phyloP scores from a whole-genome alignment of 1,140 invertebrate species.

The Anastrepha ludens region DNA sequence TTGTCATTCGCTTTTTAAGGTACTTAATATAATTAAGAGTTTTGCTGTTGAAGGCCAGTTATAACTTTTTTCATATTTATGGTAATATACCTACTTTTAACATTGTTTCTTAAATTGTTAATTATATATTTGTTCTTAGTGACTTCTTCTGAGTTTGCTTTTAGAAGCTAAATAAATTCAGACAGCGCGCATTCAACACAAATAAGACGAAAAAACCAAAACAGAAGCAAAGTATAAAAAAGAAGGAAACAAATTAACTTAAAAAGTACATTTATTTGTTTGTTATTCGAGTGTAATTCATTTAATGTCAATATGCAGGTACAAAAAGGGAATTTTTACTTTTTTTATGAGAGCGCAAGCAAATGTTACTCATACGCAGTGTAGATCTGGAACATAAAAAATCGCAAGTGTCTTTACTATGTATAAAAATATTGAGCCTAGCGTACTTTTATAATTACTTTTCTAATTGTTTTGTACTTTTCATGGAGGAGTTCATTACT shows the following conservation, averaged over 20 bases:
- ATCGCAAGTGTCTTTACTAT: too few species aligned
- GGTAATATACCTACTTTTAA: neutral
- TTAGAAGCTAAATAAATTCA: neutral
- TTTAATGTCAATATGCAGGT: too few species aligned
- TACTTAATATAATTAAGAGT: slow-evolving; percentile 6
- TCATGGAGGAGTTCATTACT: too few species aligned
- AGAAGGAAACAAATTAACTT: neutral
- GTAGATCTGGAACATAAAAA: too few species aligned
- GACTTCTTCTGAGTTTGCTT: neutral
- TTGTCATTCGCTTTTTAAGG: neutral
- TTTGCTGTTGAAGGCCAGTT: neutral
- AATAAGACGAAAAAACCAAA: neutral
- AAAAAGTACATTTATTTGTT: too few species aligned
- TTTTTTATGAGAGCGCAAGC: too few species aligned
- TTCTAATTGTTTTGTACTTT: too few species aligned
- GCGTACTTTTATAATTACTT: too few species aligned
- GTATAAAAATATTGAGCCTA: too few species aligned
- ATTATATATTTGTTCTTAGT: neutral
- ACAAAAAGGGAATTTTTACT: too few species aligned
- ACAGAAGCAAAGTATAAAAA: neutral
- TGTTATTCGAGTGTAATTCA: too few species aligned
- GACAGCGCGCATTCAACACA: neutral
- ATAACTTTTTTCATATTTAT: slow-evolving; percentile 12
- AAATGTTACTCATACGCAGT: too few species aligned
- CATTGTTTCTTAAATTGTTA: neutral